Percentiles rank a stretch among this genome's conserved stretches.
Evolutionary conservation across 1,140 invertebrate genomes (phyloP).

Genomic region (Alviniconcha marisindica): DNA sequence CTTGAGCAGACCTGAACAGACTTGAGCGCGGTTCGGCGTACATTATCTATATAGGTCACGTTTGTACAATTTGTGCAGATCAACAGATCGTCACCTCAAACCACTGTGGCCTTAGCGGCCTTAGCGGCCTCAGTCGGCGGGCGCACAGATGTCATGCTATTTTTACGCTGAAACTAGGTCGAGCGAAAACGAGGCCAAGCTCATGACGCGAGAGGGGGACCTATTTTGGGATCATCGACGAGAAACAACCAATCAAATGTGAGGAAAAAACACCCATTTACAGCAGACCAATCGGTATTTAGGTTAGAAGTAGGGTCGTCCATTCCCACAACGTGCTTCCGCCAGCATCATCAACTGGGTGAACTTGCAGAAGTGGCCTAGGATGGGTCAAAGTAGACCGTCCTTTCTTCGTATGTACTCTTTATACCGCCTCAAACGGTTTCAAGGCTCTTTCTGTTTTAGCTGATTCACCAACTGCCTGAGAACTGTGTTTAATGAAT

Average conservation of each 20-base stretch:
- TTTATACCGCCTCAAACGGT: slow-evolving; percentile 51
- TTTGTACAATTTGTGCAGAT: too few relatives aligned
- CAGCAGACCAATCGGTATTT: background rate
- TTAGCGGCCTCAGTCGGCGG: background rate
- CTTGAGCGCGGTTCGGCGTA: too few relatives aligned
- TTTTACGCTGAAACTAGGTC: background rate
- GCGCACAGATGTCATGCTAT: background rate
- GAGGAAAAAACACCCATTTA: too few relatives aligned
- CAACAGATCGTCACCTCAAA: too few relatives aligned
- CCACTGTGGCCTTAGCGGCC: too few relatives aligned
- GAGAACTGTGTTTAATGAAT: background rate
- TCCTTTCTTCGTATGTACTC: slow-evolving; percentile 49
- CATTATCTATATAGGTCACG: too few relatives aligned
- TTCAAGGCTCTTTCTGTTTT: slow-evolving; percentile 32
- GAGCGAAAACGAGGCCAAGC: background rate
- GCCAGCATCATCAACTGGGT: slow-evolving; percentile 22
- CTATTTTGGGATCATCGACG: background rate
- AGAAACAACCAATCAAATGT: background rate
- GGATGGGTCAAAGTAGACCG: slow-evolving; percentile 51
- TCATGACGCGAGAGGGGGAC: background rate
- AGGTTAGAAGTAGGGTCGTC: slow-evolving; percentile 5
- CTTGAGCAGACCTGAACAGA: too few relatives aligned
- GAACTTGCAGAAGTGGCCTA: slow-evolving; percentile 6
- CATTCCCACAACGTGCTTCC: slow-evolving; percentile 20
- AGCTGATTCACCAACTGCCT: background rate